A percentile compares a stretch with the other conserved stretches of the same genome.
phyloP scores from a whole-genome alignment of 2,888 invertebrate genomes.

The Phanerotoma sp. region DNA sequence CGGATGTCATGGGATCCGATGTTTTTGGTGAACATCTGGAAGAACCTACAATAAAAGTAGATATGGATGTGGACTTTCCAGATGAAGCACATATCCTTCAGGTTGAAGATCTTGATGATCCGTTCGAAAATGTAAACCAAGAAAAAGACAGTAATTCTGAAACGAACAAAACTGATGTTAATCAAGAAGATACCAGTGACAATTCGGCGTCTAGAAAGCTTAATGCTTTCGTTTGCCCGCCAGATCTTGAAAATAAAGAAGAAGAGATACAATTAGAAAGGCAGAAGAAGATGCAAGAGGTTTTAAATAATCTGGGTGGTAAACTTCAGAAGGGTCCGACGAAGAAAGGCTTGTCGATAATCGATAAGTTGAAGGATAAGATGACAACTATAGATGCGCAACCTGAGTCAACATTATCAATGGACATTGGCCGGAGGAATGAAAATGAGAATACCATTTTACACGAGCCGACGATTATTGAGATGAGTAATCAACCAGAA shows the following conservation, averaged over 20 bases:
- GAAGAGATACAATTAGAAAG: slow-evolving; percentile 59
- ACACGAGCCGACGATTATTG: not conserved
- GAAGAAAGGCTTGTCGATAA: slow-evolving; percentile 49
- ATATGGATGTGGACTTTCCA: slow-evolving; percentile 7
- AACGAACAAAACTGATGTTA: not conserved
- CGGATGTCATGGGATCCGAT: slow-evolving; percentile 28
- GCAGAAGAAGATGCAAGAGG: slow-evolving; percentile 60
- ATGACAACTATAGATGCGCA: slow-evolving; percentile 42
- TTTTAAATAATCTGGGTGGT: slow-evolving; percentile 50
- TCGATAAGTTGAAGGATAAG: slow-evolving; percentile 51
- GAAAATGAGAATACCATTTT: slow-evolving; percentile 6
- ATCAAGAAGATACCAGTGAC: slow-evolving; percentile 13
- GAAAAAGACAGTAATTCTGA: slow-evolving; percentile 5
- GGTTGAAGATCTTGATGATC: not conserved
- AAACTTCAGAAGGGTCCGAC: slow-evolving; percentile 43
- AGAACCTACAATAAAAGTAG: slow-evolving; percentile 31
- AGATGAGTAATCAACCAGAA: not conserved
- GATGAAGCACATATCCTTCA: not conserved
- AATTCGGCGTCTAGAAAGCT: slow-evolving; percentile 39
- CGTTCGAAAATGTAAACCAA: too few relatives aligned
- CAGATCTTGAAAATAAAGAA: slow-evolving; percentile 57
- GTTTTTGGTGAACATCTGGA: slow-evolving; percentile 34
- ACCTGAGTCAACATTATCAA: not conserved
- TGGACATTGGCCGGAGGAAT: not conserved
- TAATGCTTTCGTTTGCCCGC: slow-evolving; percentile 52